Percentiles rank a stretch among this genome's conserved stretches.
These are phyloP conservation scores for Caenorhabditis remanei DNA, from an alignment of 1,140 invertebrate genomes.

Conservation along the genomic window DNA sequence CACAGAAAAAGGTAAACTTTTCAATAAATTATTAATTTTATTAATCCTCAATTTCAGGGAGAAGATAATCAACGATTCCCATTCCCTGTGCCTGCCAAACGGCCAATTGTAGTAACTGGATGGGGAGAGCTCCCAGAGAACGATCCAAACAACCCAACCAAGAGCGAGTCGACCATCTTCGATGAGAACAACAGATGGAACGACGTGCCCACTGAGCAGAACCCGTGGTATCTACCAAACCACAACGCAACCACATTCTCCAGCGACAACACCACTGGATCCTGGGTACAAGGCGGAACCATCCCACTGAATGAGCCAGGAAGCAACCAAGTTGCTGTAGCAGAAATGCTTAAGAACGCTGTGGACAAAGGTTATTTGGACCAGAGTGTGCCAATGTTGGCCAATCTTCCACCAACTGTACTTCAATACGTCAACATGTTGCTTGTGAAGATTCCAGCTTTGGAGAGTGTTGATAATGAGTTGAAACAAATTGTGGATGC, in stretches of 20 bases:
- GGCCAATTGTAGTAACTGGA: constrained; percentile 61
- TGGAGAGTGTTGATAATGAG: constrained; percentile 56
- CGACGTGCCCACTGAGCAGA: constrained; percentile 50
- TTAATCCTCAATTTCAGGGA: constrained; percentile 4
- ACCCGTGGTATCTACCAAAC: constrained; percentile 51
- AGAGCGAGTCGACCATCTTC: constrained; percentile 33
- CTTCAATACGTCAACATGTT: constrained; percentile 42
- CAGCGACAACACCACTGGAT: constrained; percentile 13
- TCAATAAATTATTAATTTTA: neutral
- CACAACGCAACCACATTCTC: constrained; percentile 31
- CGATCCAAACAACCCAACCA: constrained; percentile 63
- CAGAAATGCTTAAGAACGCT: constrained; percentile 33
- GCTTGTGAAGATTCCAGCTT: constrained; percentile 53
- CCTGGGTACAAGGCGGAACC: neutral
- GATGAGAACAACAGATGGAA: constrained; percentile 37
- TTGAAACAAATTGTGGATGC: constrained; percentile 58
- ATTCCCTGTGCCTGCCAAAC: constrained; percentile 58
- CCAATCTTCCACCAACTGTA: constrained; percentile 49
- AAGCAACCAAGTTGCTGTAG: constrained; percentile 10
- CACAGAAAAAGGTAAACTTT: constrained; percentile 51
- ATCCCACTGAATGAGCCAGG: constrained; percentile 31
- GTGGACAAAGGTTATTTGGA: constrained; percentile 61
- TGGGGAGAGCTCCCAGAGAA: constrained; percentile 67
- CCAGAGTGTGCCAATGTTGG: constrained; percentile 26
- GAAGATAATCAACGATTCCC: constrained; percentile 58